Evolutionary conservation across 2,113 vertebrate species (phyloP).

Genomic region (Apodemus sylvaticus): DNA sequence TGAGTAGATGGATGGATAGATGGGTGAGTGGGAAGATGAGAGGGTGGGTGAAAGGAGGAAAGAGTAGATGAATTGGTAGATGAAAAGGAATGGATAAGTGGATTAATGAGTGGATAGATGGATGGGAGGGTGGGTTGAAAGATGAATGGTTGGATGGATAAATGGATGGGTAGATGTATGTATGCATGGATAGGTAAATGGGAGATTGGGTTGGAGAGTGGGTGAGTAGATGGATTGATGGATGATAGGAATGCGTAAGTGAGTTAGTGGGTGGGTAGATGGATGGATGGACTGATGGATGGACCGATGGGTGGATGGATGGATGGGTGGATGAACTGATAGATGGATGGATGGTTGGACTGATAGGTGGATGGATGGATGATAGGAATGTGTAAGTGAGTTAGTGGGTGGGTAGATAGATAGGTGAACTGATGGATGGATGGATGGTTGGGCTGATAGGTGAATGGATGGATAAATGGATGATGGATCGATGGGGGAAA

Average conservation of each 20-base stretch:
- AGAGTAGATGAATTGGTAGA: neutral
- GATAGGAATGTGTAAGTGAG: neutral
- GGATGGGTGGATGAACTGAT: neutral
- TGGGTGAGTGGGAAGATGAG: neutral
- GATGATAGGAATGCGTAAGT: neutral
- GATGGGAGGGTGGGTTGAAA: neutral
- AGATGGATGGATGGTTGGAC: neutral
- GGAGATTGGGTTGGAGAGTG: neutral
- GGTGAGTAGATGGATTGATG: neutral
- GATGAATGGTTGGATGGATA: neutral
- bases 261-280: neutral
- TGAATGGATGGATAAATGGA: accelerated
- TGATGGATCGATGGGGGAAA: no score
- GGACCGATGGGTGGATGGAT: accelerated
- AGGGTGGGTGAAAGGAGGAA: neutral
- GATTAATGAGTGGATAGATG: neutral
- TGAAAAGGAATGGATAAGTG: neutral
- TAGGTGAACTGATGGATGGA: accelerated
- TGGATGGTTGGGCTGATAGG: accelerated
- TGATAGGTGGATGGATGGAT: no score
- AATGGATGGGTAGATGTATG: no score
- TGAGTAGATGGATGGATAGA: neutral
- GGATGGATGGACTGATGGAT: neutral
- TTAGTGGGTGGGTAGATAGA: neutral
- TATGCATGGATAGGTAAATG: neutral